Evolutionary conservation across 1,140 invertebrate species (phyloP).

Genomic region (Lineus longissimus): DNA sequence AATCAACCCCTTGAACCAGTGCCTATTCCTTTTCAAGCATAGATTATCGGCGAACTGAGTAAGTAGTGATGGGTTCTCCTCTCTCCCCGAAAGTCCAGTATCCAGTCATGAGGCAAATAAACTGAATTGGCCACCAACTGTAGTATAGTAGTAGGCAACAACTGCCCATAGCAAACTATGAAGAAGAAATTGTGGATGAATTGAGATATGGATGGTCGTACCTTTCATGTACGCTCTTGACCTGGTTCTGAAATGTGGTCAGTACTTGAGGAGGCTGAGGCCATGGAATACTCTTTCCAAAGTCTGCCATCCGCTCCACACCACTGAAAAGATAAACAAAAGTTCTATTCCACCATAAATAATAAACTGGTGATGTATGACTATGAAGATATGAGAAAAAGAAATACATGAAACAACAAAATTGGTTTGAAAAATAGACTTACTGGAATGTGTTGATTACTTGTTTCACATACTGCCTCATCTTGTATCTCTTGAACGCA

Average conservation of each 20-base stretch:
- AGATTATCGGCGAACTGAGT: no score
- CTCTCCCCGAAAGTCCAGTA: no score
- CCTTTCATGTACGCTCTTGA: constrained; percentile 50
- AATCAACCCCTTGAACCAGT: no score
- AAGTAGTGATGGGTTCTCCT: no score
- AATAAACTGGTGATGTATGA: no score
- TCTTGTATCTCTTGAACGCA: constrained; percentile 81
- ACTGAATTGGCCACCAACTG: no score
- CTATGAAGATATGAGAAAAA: not conserved
- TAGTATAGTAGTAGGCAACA: not conserved
- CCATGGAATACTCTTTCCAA: constrained; percentile 77
- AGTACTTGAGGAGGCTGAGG: constrained; percentile 70
- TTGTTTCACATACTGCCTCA: constrained; percentile 71
- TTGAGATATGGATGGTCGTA: no score
- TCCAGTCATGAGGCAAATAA: no score
- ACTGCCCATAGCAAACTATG: no score
- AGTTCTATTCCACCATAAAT: no score
- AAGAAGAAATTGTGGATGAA: no score
- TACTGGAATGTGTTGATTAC: constrained; percentile 65
- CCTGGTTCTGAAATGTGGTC: constrained; percentile 55
- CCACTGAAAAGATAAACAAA: constrained; percentile 41
- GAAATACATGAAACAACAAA: not conserved
- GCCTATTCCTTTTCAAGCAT: no score
- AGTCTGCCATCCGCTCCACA: constrained; percentile 61
- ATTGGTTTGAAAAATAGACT: constrained; percentile 11